Evolutionary conservation across 2,888 invertebrate genomes (phyloP), one percentile per base, ranked within the genome.

Genomic region (Notocelia uddmanniana): DNA sequence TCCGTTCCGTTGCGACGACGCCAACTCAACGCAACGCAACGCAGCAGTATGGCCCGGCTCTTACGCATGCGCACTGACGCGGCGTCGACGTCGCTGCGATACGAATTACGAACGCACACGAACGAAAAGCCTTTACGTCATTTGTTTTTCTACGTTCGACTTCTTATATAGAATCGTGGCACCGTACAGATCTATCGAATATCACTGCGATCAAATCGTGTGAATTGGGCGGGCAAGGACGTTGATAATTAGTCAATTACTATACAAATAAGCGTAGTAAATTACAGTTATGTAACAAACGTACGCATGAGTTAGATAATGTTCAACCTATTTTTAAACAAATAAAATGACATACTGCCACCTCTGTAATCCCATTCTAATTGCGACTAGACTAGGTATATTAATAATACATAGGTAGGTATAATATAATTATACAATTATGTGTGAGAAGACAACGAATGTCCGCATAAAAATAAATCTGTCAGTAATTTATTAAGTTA

Each of bases 41-140:
- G n/a, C n/a, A n/a, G n/a, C n/a, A n/a, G n/a, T n/a, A n/a, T n/a
- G n/a, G n/a, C n/a, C n/a, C n/a, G n/a, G n/a, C n/a, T n/a, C n/a
- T 68, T 54, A 62, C 64, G 74, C 74, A 64, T 64, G 59, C 59
- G 64, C 21, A 21, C 37, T 64, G 54, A 66, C 59, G 59, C 48
- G 50, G 69, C 67, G 67, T 67, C 69, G 58, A 58, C 50, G 63
- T 31, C 31, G 50, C 50, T 50, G 62, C 63, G 5, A 19, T 31
- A 31, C 31, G 8, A 31, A 31, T 9, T 2, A 31, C 8, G 5
- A 5, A n/a, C n/a, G n/a, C n/a, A n/a, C n/a, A n/a, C n/a, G n/a
- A 31, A 21, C 50, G 52, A 34, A 52, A 21, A 31, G 1, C 34
- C 5, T 63, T 31, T 31, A 9, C 50, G 31, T 19, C 63, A n/a